phyloP scores from a whole-genome alignment of 1,140 invertebrate genomes.

The Drosophila novamexicana region DNA sequence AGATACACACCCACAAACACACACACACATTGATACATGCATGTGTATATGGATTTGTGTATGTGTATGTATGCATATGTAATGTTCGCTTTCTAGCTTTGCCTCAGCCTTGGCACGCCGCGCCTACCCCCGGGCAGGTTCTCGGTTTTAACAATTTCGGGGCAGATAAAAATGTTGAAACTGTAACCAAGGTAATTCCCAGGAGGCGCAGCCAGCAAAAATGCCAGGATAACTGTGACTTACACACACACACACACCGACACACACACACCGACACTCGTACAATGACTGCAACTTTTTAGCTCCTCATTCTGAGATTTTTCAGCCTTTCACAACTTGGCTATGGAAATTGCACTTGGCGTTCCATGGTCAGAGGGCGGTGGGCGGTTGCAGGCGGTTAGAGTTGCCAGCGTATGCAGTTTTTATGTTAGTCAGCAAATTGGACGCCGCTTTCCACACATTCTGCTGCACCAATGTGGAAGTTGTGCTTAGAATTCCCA shows the following conservation, averaged over 20 bases:
- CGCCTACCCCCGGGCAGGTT: constrained; percentile 1
- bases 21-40: background rate
- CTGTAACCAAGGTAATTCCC: constrained; percentile 76
- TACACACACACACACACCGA: constrained; percentile 8
- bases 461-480: constrained; percentile 52
- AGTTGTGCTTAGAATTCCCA: constrained; percentile 9
- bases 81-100: constrained; percentile 11
- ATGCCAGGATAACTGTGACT: constrained; percentile 51
- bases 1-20: constrained; percentile 4
- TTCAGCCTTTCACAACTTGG: constrained; percentile 54
- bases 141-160: constrained; percentile 26
- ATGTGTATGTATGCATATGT: background rate
- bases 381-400: background rate
- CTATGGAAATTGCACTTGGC: constrained; percentile 55
- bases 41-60: background rate
- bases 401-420: constrained; percentile 44
- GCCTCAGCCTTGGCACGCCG: background rate
- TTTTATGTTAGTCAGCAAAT: constrained; percentile 69
- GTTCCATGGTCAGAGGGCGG: background rate
- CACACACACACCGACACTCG: background rate
- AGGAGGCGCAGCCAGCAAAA: constrained; percentile 54
- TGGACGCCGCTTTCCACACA: constrained; percentile 64
- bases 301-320: constrained; percentile 45
- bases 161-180: constrained; percentile 74
- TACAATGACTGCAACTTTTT: constrained; percentile 22